Percentiles rank a stretch among this genome's conserved stretches.
Evolutionary conservation across 2,888 invertebrate species (phyloP).

Genomic region (Flexamia atlantica): DNA sequence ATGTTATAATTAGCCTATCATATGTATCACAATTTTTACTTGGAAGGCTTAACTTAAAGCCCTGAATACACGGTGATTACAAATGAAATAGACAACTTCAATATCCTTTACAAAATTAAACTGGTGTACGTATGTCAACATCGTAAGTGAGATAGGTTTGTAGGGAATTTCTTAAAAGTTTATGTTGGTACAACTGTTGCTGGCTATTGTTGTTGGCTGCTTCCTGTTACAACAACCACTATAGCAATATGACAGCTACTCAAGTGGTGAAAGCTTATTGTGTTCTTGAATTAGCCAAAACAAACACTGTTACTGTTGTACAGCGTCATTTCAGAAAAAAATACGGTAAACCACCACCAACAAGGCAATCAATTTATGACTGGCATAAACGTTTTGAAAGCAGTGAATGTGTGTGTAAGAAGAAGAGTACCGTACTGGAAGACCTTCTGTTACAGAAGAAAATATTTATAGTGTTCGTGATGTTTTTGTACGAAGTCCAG

Average conservation of each 20-base stretch:
- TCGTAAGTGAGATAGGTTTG: slow-evolving; percentile 30
- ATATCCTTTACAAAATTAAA: slow-evolving; percentile 54
- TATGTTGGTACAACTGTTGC: slow-evolving; percentile 59
- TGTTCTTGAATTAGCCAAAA: slow-evolving; percentile 60
- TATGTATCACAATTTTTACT: no score
- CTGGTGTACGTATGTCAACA: slow-evolving; percentile 46
- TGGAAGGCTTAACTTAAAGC: no score
- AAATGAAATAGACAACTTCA: slow-evolving; percentile 57
- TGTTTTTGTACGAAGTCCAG: slow-evolving; percentile 55
- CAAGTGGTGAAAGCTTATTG: slow-evolving; percentile 53
- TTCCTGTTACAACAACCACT: no score
- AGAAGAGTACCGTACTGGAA: slow-evolving; percentile 62
- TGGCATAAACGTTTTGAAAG: slow-evolving; percentile 57
- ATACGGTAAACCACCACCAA: slow-evolving; percentile 61
- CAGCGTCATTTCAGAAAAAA: slow-evolving; percentile 59
- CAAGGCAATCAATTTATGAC: slow-evolving; percentile 61
- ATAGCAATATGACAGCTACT: slow-evolving; percentile 58
- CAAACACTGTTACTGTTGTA: slow-evolving; percentile 57
- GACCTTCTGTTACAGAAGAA: no score
- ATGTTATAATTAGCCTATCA: no score
- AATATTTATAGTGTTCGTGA: slow-evolving; percentile 59
- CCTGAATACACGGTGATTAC: slow-evolving; percentile 50
- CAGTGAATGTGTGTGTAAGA: slow-evolving; percentile 51
- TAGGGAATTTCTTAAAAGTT: slow-evolving; percentile 55
- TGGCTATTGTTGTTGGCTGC: no score